Base-by-base conservation (phyloP, 2,888 invertebrate genomes). In the Ischnus inquisitorius region DNA sequence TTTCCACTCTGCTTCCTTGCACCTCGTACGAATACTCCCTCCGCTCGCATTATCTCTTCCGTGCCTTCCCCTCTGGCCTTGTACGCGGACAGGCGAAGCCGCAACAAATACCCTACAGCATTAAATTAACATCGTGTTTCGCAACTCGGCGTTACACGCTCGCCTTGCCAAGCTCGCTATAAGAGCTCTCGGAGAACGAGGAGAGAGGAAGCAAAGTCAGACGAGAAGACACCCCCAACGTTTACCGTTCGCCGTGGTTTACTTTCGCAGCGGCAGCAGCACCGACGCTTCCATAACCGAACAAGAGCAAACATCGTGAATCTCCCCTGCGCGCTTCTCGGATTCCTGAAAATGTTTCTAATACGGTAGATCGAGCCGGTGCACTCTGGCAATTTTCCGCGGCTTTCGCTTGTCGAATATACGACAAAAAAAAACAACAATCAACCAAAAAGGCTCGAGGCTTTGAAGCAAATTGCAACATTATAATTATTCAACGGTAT, bases 121-220 rank as follows among this genome's bases (percentile, higher is more conserved):
- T 84, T 82, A 87, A 82, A 81, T 84, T 87, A 87, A 84, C 84
- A 84, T 84, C 76, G 78, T 72, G 85, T 85, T 84, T 79, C 79
- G 79, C 76, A 76, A 80, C 76, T 79, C 77, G 68, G 67, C 43
- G 72, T 60, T 71, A 76, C 67, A 28, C n/a, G 60, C 48, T 48
- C 34, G 16, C 48, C 48, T 28, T 28, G 54, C 51, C 64, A 51
- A 41, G 71, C 41, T 34, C 46, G 41, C n/a, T 39, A 71, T 25
- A 25, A 51, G 62, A 74, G 46, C 34, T 34, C 8, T 34, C 34
- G 34, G 34, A 34, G 39, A 60, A 68, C 65, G 68, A 48, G 68
- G 69, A 62, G 34, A 67, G 48, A 25, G 46, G 4, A 48, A 57
- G 69, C 16, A 71, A 62, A 69, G 78, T 78, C 78, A 74, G 74